Percentiles rank a stretch among this genome's conserved stretches.
These are phyloP conservation scores for Phyllotreta striolata DNA, from an alignment of 2,888 invertebrate genomes.

Conservation along the genomic window DNA sequence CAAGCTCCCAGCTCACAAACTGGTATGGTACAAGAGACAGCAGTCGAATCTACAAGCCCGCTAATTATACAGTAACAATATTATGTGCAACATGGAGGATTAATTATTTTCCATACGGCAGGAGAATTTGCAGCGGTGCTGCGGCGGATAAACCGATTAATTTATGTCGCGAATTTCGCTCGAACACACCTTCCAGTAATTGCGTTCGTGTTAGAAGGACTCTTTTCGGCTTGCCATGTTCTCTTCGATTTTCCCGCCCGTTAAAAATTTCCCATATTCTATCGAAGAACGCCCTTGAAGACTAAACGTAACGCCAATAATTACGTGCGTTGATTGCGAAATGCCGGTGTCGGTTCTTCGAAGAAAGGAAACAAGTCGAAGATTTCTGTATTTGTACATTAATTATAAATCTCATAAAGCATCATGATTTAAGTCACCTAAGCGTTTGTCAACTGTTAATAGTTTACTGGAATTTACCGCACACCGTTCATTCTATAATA, in stretches of 20 bases:
- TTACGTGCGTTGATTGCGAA: conserved; percentile 34
- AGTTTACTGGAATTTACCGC: conserved; percentile 53
- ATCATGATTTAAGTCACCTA: conserved; percentile 52
- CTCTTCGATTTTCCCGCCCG: background rate
- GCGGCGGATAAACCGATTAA: too few relatives aligned
- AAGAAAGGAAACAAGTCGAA: conserved; percentile 52
- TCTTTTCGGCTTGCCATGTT: too few relatives aligned
- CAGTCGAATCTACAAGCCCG: conserved; percentile 58
- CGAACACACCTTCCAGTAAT: conserved; percentile 38
- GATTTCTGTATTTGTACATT: conserved; percentile 54
- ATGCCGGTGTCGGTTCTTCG: conserved; percentile 41
- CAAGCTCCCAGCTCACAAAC: conserved; percentile 46
- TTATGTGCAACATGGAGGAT: conserved; percentile 61
- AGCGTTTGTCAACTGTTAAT: conserved; percentile 50
- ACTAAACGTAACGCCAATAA: conserved; percentile 30
- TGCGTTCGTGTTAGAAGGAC: background rate
- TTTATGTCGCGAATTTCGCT: conserved; percentile 34
- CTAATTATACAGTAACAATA: conserved; percentile 63
- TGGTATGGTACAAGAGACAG: conserved; percentile 48
- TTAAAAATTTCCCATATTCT: conserved; percentile 17
- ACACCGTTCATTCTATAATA: conserved; percentile 44
- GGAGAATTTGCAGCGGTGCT: conserved; percentile 53
- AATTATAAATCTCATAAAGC: conserved; percentile 56
- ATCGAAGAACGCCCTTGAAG: conserved; percentile 32
- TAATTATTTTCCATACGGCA: conserved; percentile 60